These are phyloP conservation scores for Pseudopodoces humilis DNA, from an alignment of 2,113 vertebrate genomes.

Conservation along the genomic window DNA sequence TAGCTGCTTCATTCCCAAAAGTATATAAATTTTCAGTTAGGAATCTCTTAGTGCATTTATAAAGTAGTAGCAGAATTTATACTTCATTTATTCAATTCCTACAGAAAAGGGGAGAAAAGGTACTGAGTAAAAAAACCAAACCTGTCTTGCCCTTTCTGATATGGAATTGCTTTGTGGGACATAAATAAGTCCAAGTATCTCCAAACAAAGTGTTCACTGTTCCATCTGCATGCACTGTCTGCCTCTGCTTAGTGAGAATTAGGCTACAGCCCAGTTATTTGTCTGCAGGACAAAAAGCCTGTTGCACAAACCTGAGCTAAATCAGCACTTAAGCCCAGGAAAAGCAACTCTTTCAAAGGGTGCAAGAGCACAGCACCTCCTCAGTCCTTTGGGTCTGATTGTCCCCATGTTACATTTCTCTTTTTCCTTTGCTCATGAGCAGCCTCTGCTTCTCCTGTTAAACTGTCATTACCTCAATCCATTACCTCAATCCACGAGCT, in stretches of 20 bases:
- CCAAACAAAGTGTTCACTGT: neutral
- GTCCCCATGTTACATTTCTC: neutral
- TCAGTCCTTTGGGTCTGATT: neutral
- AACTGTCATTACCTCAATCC: neutral
- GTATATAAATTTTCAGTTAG: neutral
- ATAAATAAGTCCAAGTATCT: neutral
- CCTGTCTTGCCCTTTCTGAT: neutral
- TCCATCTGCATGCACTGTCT: neutral
- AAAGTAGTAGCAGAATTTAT: neutral
- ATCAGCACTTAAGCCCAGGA: neutral
- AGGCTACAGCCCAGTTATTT: neutral
- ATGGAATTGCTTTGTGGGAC: neutral
- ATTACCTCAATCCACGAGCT: fast-evolving
- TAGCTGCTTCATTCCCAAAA: neutral
- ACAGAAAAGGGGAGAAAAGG: neutral
- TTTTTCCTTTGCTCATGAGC: neutral
- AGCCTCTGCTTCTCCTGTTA: neutral
- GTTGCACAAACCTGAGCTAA: neutral
- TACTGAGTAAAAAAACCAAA: neutral
- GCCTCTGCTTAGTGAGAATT: neutral
- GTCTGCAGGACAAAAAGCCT: neutral
- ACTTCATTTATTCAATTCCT: neutral
- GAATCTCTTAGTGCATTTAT: neutral
- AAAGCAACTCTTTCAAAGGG: neutral
- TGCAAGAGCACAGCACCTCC: neutral